These are phyloP conservation scores for Xenops minutus DNA, from an alignment of 2,797 vertebrate species.

Conservation along the genomic window DNA sequence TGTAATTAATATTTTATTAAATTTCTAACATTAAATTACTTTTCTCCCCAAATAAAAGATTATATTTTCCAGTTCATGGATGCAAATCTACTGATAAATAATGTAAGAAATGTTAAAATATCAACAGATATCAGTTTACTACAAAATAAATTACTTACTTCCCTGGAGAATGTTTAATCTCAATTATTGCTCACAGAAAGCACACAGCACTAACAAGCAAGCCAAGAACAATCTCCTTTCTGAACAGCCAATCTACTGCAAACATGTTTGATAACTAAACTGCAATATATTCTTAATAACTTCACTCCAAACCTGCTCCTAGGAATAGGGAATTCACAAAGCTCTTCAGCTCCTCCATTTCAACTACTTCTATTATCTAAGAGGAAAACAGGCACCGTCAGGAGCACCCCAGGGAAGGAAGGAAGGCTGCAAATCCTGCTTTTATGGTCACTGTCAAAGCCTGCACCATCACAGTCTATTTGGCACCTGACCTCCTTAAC, in stretches of 20 bases:
- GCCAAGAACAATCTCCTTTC: not conserved
- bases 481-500: not conserved
- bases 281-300: not conserved
- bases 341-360: not conserved
- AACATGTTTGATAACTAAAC: not conserved
- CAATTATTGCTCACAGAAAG: slow-evolving; percentile 18
- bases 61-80: slow-evolving; percentile 56
- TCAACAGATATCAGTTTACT: slow-evolving; percentile 48
- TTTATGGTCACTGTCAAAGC: not conserved
- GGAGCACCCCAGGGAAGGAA: not conserved
- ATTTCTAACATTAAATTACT: slow-evolving; percentile 46
- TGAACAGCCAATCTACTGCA: not conserved
- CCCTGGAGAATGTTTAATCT: slow-evolving; percentile 42
- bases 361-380: not conserved
- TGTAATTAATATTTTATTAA: slow-evolving; percentile 59
- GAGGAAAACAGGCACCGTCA: no score
- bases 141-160: slow-evolving; percentile 55
- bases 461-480: not conserved
- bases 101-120: slow-evolving; percentile 35
- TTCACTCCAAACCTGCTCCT: not conserved
- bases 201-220: not conserved
- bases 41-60: slow-evolving; percentile 17
- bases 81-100: slow-evolving; percentile 57
- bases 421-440: not conserved
- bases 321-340: not conserved